Evolutionary conservation across 1,140 invertebrate species (phyloP).

Genomic region (Drosophila ercepeae): DNA sequence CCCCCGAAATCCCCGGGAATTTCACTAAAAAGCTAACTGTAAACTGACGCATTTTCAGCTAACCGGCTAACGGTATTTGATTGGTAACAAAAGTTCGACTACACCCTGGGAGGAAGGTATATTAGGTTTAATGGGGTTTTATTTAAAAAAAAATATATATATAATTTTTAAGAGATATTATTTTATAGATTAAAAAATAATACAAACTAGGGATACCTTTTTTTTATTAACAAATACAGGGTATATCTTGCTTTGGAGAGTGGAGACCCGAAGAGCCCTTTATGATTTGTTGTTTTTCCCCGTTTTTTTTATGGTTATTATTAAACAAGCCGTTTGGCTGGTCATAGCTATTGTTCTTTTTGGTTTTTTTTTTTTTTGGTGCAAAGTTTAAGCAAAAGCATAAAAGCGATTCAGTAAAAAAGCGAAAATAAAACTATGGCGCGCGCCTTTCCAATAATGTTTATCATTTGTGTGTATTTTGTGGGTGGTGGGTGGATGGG

Average conservation of each 20-base stretch:
- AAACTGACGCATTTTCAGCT: conserved; percentile 35
- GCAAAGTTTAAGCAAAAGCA: conserved; percentile 63
- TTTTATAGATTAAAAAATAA: too few species aligned
- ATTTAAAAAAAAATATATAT: neutral
- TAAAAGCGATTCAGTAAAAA: conserved; percentile 14
- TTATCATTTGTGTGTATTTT: conserved; percentile 43
- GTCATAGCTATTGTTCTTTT: conserved; percentile 44
- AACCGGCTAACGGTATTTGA: conserved; percentile 31
- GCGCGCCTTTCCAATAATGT: conserved; percentile 60
- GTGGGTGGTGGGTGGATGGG: neutral
- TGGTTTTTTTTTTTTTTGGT: conserved; percentile 9
- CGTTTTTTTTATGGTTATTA: conserved; percentile 30
- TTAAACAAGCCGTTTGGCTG: conserved; percentile 33
- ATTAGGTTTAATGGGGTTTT: too few species aligned
- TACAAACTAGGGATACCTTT: too few species aligned
- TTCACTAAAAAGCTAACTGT: conserved; percentile 37
- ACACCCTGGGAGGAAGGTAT: too few species aligned
- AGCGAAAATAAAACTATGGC: conserved; percentile 27
- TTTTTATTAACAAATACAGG: neutral
- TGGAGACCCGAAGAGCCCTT: neutral
- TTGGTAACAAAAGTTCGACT: conserved; percentile 21
- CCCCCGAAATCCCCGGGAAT: conserved; percentile 24
- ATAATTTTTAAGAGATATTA: neutral
- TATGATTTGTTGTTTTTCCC: conserved; percentile 18
- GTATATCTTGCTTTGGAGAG: neutral